Evolutionary conservation across 92 coral and sea anemone genomes (phyloP), one percentile per base, ranked within the genome.

Genomic region (Meandrina meandrites): DNA sequence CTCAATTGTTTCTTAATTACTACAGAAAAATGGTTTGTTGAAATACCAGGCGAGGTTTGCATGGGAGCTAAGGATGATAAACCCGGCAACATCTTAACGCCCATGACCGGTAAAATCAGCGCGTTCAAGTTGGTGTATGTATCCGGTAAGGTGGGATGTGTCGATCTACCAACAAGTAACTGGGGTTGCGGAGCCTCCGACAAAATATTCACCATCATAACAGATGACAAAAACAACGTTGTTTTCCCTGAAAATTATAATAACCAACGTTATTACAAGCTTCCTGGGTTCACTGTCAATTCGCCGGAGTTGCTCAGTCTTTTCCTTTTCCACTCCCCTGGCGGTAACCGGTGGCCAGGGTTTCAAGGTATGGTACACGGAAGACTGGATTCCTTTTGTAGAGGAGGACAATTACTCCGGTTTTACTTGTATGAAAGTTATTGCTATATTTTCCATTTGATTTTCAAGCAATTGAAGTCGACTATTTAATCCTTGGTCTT

Each of bases 321-420:
- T 82, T 37, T 9, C 56, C 0, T 82, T 82, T 47, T 28, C 40
- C 1, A 5, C 12, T 32, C 86, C 78, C 18, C 50, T 82, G 78
- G 77, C 5, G 18, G 86, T 82, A 1, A 68, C 86, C 78, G 86
- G 78, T 82, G 86, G 86, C 69, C 86, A 82, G 24, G 60, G 69
- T n/a, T 82, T 36, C 74, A 75, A 62, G 35, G 74, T 82, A 15
- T 82, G 86, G 86, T 82, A 35, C 24, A 35, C 77, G 21, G 36
- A 82, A 32, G 86, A 82, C 54, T 60, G 17, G 67, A 0, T 15
- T 21, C 1, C 0, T 60, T 0, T 1, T 6, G 0, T 1, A 60
- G 67, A 60, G 5, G 0, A 15, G 21, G 67, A 60, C 67, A 60
- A 60, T 11, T 8, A 62, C 8, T 24, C 28, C n/a, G 67, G 67